A percentile compares a stretch with the other conserved stretches of the same genome.
These are phyloP conservation scores for Sebastes umbrosus DNA, from an alignment of 2,797 vertebrate genomes.

Conservation along the genomic window DNA sequence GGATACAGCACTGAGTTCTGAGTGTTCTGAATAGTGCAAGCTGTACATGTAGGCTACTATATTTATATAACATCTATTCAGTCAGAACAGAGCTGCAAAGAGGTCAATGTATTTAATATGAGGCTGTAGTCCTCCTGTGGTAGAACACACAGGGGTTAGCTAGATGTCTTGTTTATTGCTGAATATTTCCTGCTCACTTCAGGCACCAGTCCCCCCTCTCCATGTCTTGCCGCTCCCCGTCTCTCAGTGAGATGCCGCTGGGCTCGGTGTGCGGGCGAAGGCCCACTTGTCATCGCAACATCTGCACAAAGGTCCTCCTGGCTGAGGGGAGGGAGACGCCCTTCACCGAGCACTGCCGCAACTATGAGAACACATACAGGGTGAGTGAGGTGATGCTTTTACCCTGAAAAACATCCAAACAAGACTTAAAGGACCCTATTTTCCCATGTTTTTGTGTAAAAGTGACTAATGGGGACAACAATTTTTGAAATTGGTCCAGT, in stretches of 20 bases:
- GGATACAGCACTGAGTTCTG: not conserved
- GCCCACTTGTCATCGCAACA: slow-evolving; percentile 87
- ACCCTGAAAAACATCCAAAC: not conserved
- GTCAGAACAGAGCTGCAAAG: not conserved
- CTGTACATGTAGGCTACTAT: not conserved
- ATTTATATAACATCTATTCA: not conserved
- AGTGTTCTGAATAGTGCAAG: not conserved
- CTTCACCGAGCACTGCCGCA: slow-evolving; percentile 90
- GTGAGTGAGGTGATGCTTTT: slow-evolving; percentile 70
- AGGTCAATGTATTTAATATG: not conserved
- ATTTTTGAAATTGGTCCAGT: not conserved
- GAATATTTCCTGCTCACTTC: not conserved
- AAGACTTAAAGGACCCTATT: not conserved
- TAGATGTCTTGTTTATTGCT: not conserved
- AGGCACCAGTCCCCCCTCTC: slow-evolving; percentile 84
- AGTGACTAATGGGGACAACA: not conserved
- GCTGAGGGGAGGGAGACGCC: slow-evolving; percentile 87
- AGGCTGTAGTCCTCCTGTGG: not conserved
- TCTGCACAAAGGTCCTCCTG: slow-evolving; percentile 93
- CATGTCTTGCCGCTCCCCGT: slow-evolving; percentile 78
- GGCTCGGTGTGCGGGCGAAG: slow-evolving; percentile 80
- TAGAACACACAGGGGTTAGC: not conserved
- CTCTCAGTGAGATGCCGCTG: slow-evolving; percentile 82
- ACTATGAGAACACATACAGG: slow-evolving; percentile 88
- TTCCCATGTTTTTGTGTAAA: not conserved